Conservation (phyloP, 2,113 vertebrate species). For the Nanorana parkeri region DNA sequence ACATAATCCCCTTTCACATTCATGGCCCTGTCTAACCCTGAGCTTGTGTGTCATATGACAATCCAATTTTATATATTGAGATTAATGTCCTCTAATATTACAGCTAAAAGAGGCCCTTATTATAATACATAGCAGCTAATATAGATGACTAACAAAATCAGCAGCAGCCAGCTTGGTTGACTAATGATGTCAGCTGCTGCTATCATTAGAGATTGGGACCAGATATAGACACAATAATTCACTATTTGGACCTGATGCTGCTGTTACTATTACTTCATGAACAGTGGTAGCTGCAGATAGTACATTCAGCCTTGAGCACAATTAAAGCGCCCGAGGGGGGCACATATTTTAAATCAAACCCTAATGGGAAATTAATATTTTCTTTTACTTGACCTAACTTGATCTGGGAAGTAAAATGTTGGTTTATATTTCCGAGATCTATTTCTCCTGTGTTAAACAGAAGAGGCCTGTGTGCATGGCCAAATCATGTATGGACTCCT, state of each 20-base stretch:
- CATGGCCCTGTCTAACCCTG: background rate
- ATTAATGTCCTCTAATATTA: conserved; percentile 1
- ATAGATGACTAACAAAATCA: conserved; percentile 15
- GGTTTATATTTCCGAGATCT: no score
- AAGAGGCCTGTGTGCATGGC: no score
- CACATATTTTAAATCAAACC: no score
- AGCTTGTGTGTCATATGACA: conserved; percentile 1
- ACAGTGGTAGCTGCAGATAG: background rate
- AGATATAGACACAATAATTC: background rate
- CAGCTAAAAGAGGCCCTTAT: background rate
- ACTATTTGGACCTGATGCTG: background rate
- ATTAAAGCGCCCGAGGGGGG: no score
- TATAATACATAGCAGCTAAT: background rate
- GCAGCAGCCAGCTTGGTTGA: background rate
- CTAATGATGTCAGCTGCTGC: conserved; percentile 8
- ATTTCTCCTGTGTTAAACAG: no score
- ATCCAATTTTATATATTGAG: conserved; percentile 11
- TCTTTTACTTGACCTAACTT: no score
- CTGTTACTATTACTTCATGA: background rate
- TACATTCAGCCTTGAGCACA: background rate
- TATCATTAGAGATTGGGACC: background rate
- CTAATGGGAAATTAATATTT: no score
- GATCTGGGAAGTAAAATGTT: no score
- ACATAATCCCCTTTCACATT: conserved; percentile 1
- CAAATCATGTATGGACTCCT: no score